Conservation (phyloP, 2,797 vertebrate species). For the Peromyscus attwateri region DNA sequence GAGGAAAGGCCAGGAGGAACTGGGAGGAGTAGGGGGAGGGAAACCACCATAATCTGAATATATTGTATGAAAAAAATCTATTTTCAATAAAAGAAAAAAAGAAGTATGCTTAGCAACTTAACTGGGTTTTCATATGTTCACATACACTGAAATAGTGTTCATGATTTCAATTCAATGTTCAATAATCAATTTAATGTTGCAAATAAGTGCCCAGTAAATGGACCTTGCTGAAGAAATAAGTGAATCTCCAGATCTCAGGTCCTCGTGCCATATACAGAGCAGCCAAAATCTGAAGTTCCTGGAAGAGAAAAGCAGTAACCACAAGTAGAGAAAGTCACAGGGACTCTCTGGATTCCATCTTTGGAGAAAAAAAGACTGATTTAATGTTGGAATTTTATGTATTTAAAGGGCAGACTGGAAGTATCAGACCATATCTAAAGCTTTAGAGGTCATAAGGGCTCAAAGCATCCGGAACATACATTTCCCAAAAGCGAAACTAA, state of each 20-base stretch:
- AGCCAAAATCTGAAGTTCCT: neutral
- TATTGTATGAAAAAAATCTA: neutral
- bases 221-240: constrained; percentile 34
- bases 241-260: constrained; percentile 42
- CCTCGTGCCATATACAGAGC: neutral
- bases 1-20: neutral
- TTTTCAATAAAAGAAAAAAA: neutral
- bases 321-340: neutral
- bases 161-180: constrained; percentile 26
- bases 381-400: neutral
- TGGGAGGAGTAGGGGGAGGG: neutral
- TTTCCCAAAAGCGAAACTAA: neutral
- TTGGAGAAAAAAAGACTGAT: neutral
- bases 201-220: constrained; percentile 55
- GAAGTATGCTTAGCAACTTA: neutral
- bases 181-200: constrained; percentile 56
- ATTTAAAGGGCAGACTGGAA: neutral
- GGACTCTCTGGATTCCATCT: neutral
- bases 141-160: constrained; percentile 48
- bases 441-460: neutral
- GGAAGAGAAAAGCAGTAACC: neutral
- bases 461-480: neutral
- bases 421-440: neutral
- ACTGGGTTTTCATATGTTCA: neutral
- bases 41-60: neutral